Base-by-base conservation (phyloP, 2,797 vertebrate species). In the Chloroceryle inda region DNA sequence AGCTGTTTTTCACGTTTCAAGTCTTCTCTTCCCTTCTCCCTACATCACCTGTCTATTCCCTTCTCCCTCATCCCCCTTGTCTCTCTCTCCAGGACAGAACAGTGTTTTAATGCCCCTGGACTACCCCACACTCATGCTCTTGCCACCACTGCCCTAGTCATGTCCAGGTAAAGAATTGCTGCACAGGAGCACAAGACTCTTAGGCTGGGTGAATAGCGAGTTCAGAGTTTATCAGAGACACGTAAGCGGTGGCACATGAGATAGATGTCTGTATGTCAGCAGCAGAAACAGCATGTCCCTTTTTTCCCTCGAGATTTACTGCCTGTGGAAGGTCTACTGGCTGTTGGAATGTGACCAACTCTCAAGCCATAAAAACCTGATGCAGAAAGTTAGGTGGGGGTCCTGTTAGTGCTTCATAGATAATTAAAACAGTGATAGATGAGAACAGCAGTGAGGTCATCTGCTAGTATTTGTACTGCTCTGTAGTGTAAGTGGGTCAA, bases 161-260 rank as follows among this genome's bases (percentile, higher is more conserved):
- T 2, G 33, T 15, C 31, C 85, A 29, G 22, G 29, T 29, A 10
- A 84, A n/a, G 2, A 38, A 13, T 1, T 42, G 20, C 44, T 77
- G 38, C 27, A 4, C 0, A 2, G 13, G 38, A 26, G 20, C 40
- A 16, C 11, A 16, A 2, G 9, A 47, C 45, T 64, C 27, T 55
- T 26, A 0, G 0, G 0, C 1, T 21, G 33, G 21, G 6, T 59
- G 31, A 56, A 3, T 9, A 9, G 8, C 0, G 24, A 61, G 24
- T 40, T n/a, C 52, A 24, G 4, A 29, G 7, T 42, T 67, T 4
- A 1, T 56, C 40, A 38, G 50, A 27, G 6, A 9, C 0, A 0
- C 7, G 13, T 15, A 6, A 23, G 10, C 44, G 17, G 40, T 1
- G 4, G 14, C 22, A 26, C 3, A 0, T 6, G 22, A 2, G 0